Conservation (phyloP, 2,113 vertebrate species). For the Prunella himalayana region DNA sequence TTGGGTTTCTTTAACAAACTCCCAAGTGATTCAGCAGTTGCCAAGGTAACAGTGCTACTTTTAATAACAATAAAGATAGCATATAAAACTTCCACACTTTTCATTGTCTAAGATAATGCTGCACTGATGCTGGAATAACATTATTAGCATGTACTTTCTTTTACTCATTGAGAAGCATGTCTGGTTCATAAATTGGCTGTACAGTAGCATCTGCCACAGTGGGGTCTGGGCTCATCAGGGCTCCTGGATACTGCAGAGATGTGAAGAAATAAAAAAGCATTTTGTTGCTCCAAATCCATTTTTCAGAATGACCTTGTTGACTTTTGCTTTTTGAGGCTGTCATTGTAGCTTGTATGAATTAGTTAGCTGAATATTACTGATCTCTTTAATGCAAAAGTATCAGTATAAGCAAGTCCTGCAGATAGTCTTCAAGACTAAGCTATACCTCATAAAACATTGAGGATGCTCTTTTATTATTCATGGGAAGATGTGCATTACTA, state of each 20-base stretch:
- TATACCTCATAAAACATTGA: slow-evolving; percentile 15
- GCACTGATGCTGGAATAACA: neutral
- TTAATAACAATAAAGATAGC: slow-evolving; percentile 64
- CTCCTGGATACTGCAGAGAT: neutral
- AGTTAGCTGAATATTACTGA: neutral
- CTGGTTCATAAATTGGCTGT: neutral
- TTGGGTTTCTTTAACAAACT: slow-evolving; percentile 58
- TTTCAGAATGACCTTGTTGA: neutral
- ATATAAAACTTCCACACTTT: slow-evolving; percentile 55
- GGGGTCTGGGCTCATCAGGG: neutral
- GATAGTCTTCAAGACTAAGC: neutral
- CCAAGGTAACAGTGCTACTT: slow-evolving; percentile 69
- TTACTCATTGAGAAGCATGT: neutral
- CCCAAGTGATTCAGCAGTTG: slow-evolving; percentile 57
- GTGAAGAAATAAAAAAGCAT: neutral
- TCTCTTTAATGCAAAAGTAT: neutral
- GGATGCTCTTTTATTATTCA: neutral
- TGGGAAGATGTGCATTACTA: neutral
- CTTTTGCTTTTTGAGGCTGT: neutral
- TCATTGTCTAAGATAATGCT: slow-evolving; percentile 39
- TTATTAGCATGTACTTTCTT: slow-evolving; percentile 15
- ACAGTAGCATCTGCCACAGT: neutral
- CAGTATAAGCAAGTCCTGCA: neutral
- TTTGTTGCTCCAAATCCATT: neutral
- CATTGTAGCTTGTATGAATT: neutral